Conservation (phyloP, 2,797 vertebrate species). For the Enteromius afrohamiltoni region DNA sequence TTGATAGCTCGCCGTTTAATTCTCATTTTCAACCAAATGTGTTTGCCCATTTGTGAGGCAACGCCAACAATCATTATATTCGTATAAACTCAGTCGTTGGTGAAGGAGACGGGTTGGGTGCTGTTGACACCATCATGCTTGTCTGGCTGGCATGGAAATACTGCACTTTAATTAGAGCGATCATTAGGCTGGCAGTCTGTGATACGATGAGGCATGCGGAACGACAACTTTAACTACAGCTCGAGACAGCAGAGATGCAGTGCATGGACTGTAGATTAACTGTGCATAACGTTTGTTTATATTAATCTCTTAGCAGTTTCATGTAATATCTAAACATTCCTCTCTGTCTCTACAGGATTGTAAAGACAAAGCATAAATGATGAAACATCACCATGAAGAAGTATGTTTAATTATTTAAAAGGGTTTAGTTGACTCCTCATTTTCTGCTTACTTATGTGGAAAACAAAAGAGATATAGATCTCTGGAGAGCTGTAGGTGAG, state of each 20-base stretch:
- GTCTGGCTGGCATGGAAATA: conserved; percentile 69
- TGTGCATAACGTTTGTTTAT: background rate
- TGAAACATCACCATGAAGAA: background rate
- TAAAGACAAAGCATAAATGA: background rate
- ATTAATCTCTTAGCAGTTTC: background rate
- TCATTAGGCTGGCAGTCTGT: conserved; percentile 61
- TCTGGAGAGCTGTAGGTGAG: background rate
- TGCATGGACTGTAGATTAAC: conserved; percentile 3
- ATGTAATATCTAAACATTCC: background rate
- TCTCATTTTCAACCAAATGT: conserved; percentile 50
- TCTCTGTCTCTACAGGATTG: background rate
- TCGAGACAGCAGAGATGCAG: conserved; percentile 22
- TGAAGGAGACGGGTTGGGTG: conserved; percentile 56
- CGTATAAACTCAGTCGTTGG: conserved; percentile 50
- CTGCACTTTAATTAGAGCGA: conserved; percentile 75
- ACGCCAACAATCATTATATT: conserved; percentile 54
- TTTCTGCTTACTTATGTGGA: background rate
- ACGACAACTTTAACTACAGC: conserved; percentile 51
- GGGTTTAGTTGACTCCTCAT: background rate
- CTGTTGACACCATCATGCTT: conserved; percentile 66
- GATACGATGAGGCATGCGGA: conserved; percentile 59
- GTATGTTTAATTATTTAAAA: background rate
- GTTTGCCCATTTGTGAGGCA: conserved; percentile 49
- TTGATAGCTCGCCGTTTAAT: conserved; percentile 16
- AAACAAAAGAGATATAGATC: background rate